Conservation (phyloP, 1,140 invertebrate species). For the Ceratoteleas bidentatus region DNA sequence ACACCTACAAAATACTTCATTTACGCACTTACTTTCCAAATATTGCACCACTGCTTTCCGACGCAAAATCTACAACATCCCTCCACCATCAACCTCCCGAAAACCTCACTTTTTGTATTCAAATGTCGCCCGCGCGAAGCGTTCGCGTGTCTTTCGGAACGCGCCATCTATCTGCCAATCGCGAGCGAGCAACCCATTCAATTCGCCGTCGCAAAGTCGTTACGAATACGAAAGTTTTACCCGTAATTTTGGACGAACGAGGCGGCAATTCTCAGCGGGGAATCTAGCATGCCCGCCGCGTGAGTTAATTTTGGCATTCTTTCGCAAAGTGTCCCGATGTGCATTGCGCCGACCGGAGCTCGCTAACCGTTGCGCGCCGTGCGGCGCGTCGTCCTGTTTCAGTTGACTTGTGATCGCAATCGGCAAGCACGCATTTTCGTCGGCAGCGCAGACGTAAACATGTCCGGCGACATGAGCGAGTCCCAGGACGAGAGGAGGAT, state of each 20-base stretch:
- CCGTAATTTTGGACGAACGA: conserved; percentile 26
- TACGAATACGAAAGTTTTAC: conserved; percentile 51
- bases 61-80: no score
- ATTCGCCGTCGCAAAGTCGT: conserved; percentile 34
- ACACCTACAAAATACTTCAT: no score
- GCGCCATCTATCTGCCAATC: not conserved
- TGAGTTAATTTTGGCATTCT: conserved; percentile 49
- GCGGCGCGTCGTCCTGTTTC: not conserved
- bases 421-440: no score
- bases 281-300: not conserved
- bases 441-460: conserved; percentile 1
- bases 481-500: conserved; percentile 20
- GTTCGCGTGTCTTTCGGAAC: conserved; percentile 11
- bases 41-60: no score
- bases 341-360: no score
- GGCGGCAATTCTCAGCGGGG: not conserved
- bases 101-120: no score
- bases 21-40: no score
- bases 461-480: conserved; percentile 22
- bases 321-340: not conserved
- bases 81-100: no score
- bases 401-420: not conserved
- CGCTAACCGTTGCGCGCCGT: not conserved
- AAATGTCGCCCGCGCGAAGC: no score
- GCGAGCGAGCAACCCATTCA: not conserved